Conservation (phyloP, 1,140 invertebrate genomes). For the Diplogasteroides magnus region DNA sequence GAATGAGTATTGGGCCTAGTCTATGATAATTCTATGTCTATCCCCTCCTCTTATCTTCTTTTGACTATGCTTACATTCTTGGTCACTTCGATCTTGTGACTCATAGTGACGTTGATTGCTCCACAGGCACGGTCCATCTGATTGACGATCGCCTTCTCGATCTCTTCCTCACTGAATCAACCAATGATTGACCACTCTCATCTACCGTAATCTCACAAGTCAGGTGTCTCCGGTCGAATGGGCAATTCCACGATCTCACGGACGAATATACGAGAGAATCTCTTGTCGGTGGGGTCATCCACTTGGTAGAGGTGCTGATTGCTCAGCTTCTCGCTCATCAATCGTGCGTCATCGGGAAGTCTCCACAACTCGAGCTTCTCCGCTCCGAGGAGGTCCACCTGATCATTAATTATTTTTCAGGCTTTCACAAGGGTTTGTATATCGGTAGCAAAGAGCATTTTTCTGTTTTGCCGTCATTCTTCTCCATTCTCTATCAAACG, state of each 20-base stretch:
- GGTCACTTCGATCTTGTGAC: neutral
- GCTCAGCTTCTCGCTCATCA: slow-evolving; percentile 10
- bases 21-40: neutral
- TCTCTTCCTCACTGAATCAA: slow-evolving; percentile 6
- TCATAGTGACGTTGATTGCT: slow-evolving; percentile 20
- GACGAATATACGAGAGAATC: slow-evolving; percentile 20
- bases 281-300: slow-evolving; percentile 15
- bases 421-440: neutral
- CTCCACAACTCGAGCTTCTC: slow-evolving; percentile 19
- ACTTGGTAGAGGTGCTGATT: slow-evolving; percentile 15
- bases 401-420: neutral
- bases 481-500: too few species aligned
- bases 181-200: too few species aligned
- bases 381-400: slow-evolving; percentile 19
- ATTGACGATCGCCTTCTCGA: slow-evolving; percentile 5
- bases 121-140: slow-evolving; percentile 21
- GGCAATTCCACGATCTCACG: slow-evolving; percentile 12
- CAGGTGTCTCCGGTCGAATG: neutral
- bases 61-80: neutral
- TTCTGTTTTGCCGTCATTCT: neutral
- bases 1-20: neutral
- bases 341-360: slow-evolving; percentile 2
- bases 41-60: neutral
- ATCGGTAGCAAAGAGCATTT: neutral
- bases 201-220: too few species aligned